Percentiles rank a stretch among this genome's conserved stretches.
Evolutionary conservation across 2,888 invertebrate species (phyloP).

Genomic region (Pediacus dermestoides): DNA sequence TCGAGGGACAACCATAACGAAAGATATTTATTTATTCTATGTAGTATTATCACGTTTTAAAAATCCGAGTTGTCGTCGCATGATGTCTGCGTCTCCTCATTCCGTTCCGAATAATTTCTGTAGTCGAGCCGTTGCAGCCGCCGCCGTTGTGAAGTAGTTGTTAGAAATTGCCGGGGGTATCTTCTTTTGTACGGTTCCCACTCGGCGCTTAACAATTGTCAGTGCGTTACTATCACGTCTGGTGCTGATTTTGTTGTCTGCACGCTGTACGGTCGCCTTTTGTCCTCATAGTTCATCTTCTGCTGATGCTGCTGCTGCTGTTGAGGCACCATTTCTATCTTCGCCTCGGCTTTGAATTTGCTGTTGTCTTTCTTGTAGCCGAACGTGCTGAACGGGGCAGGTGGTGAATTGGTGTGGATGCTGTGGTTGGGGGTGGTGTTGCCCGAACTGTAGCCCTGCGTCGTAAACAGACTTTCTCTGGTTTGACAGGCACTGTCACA

Average conservation of each 20-base stretch:
- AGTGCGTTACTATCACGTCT: slow-evolving; percentile 84
- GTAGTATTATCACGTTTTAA: no score
- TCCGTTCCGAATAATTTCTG: no score
- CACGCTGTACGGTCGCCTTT: slow-evolving; percentile 65
- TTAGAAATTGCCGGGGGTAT: slow-evolving; percentile 52
- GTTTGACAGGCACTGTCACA: slow-evolving; percentile 79
- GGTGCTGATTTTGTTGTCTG: slow-evolving; percentile 87
- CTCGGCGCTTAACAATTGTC: slow-evolving; percentile 66
- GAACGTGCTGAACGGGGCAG: slow-evolving; percentile 56
- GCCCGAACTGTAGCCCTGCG: slow-evolving; percentile 45
- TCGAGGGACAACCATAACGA: no score
- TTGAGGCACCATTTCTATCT: slow-evolving; percentile 56
- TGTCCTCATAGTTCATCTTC: background rate
- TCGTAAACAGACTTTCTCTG: slow-evolving; percentile 69
- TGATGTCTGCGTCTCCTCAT: no score
- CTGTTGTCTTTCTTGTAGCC: slow-evolving; percentile 49
- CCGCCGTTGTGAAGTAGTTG: slow-evolving; percentile 46
- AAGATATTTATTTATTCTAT: no score
- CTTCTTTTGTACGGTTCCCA: slow-evolving; percentile 60
- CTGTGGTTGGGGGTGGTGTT: slow-evolving; percentile 47
- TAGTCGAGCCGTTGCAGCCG: no score
- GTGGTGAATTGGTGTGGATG: slow-evolving; percentile 41
- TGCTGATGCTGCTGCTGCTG: background rate
- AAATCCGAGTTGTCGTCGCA: no score
- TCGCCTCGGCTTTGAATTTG: slow-evolving; percentile 58